These are phyloP conservation scores for Caenorhabditis sp. DNA, from an alignment of 2,888 invertebrate genomes.

Conservation along the genomic window DNA sequence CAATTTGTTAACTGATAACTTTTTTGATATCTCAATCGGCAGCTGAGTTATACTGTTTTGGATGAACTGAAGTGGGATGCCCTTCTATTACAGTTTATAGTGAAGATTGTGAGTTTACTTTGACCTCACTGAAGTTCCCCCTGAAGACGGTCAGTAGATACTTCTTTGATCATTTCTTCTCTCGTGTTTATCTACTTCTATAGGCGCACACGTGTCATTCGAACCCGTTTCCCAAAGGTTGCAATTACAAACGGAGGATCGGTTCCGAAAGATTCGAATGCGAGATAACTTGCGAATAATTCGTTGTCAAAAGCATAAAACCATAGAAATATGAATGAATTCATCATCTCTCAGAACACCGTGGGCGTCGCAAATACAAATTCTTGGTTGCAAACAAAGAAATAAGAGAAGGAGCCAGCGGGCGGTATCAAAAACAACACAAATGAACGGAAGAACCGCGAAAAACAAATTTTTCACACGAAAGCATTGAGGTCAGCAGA, in stretches of 20 bases:
- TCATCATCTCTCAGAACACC: not conserved
- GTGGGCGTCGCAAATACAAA: not conserved
- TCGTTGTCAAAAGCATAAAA: not conserved
- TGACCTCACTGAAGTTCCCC: not conserved
- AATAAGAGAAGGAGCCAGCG: not conserved
- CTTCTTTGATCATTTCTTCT: too few species aligned
- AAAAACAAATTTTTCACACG: conserved; percentile 6
- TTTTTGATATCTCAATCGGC: too few species aligned
- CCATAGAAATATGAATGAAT: too few species aligned
- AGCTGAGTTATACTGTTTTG: too few species aligned
- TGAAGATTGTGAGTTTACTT: too few species aligned
- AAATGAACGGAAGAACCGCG: not conserved
- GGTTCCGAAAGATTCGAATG: not conserved
- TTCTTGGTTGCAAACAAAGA: not conserved
- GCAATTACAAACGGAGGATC: not conserved
- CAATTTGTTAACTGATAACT: too few species aligned
- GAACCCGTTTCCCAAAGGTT: conserved; percentile 2
- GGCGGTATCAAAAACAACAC: conserved; percentile 3
- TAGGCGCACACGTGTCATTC: not conserved
- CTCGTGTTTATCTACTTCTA: too few species aligned
- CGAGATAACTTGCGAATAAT: conserved; percentile 1
- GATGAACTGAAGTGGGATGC: too few species aligned
- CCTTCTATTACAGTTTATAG: too few species aligned
- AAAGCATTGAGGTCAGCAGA: not conserved
- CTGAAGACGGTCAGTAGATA: too few species aligned